phyloP scores from a whole-genome alignment of 2,113 vertebrate species.

The Panthera leo region DNA sequence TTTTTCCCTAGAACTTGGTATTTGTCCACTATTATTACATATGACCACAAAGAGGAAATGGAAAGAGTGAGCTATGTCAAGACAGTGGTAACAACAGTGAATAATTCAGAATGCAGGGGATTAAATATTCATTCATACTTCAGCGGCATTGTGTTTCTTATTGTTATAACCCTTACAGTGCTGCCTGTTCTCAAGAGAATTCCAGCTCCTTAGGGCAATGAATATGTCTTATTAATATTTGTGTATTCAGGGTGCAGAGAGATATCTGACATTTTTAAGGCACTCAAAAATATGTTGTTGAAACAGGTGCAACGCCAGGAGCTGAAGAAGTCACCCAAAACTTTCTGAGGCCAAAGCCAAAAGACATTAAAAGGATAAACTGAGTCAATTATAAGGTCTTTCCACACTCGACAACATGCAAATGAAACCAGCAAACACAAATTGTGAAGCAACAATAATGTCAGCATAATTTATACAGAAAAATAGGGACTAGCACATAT shows the following conservation, averaged over 20 bases:
- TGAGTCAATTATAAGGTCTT: neutral
- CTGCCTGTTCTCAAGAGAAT: neutral
- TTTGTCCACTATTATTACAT: neutral
- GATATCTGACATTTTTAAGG: neutral
- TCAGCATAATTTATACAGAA: neutral
- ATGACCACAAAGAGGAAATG: neutral
- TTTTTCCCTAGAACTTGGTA: neutral
- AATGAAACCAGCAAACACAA: neutral
- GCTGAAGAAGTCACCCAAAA: neutral
- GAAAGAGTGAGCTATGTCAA: neutral
- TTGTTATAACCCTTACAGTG: neutral
- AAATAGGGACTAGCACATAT: neutral
- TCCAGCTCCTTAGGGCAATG: neutral
- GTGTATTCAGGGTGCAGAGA: too few relatives aligned
- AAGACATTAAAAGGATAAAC: neutral
- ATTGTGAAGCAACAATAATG: neutral
- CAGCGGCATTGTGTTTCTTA: too few relatives aligned
- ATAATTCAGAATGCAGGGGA: neutral
- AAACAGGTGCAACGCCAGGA: neutral
- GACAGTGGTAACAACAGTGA: neutral
- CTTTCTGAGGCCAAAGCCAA: neutral
- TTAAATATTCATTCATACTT: neutral
- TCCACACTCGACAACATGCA: neutral
- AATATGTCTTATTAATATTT: neutral
- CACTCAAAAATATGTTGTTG: neutral